These are phyloP conservation scores for Scomberomorus guttatus DNA, from an alignment of 2,797 vertebrate species.

Conservation along the genomic window DNA sequence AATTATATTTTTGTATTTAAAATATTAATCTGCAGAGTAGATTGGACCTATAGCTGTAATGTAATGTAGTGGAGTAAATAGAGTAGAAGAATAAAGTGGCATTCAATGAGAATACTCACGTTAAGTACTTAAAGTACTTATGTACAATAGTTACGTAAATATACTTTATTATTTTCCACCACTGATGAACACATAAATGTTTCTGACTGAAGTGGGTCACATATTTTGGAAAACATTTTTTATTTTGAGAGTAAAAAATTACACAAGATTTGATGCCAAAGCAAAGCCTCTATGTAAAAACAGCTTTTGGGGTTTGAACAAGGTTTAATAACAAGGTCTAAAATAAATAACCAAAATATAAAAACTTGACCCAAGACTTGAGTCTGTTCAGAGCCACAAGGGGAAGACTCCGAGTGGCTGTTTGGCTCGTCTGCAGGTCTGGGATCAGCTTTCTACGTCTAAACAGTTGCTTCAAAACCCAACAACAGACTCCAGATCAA, in stretches of 20 bases:
- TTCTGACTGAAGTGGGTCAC: background rate
- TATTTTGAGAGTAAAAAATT: background rate
- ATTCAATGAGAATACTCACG: background rate
- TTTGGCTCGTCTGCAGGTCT: constrained; percentile 33
- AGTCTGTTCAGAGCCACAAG: constrained; percentile 22
- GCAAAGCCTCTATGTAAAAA: background rate
- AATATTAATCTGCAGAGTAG: too few species aligned
- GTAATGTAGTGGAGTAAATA: too few species aligned
- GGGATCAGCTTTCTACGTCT: constrained; percentile 38
- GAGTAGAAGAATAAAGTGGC: background rate
- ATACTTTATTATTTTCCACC: too few species aligned
- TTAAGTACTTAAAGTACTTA: background rate
- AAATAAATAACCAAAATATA: constrained; percentile 1
- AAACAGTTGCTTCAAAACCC: background rate
- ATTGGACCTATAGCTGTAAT: too few species aligned
- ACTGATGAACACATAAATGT: background rate
- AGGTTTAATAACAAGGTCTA: background rate
- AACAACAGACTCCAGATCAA: constrained; percentile 55
- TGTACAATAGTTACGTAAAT: too few species aligned
- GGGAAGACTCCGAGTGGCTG: background rate
- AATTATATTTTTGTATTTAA: too few species aligned
- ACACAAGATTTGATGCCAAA: background rate
- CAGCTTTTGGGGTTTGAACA: background rate
- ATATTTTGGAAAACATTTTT: background rate
- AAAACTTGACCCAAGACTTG: background rate